A percentile compares a stretch with the other conserved stretches of the same genome.
Conservation (phyloP, 2,113 vertebrate genomes). For the Atrichornis clamosus region DNA sequence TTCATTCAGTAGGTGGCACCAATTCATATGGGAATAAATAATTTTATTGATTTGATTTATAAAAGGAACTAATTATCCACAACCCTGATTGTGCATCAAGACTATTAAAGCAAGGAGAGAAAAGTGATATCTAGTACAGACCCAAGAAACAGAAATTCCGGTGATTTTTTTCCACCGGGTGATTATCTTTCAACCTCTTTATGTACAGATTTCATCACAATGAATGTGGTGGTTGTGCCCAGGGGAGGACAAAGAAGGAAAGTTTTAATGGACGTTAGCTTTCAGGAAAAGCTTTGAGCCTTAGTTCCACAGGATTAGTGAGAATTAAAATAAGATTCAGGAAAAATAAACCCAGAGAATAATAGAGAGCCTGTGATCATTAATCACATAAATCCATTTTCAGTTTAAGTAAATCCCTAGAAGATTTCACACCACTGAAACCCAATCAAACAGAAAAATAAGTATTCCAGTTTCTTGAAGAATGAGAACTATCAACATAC, state of each 20-base stretch:
- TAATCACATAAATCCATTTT: slow-evolving; percentile 41
- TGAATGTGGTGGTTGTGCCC: slow-evolving; percentile 7
- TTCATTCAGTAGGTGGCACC: background rate
- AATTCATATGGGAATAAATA: background rate
- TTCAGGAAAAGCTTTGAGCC: slow-evolving; percentile 55
- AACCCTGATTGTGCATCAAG: background rate
- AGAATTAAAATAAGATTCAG: slow-evolving; percentile 54
- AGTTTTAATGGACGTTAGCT: slow-evolving; percentile 11
- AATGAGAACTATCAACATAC: slow-evolving; percentile 74
- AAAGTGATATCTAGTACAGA: background rate
- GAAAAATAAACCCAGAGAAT: slow-evolving; percentile 45
- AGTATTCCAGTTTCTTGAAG: slow-evolving; percentile 14
- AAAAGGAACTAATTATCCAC: slow-evolving; percentile 15
- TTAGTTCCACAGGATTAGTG: slow-evolving; percentile 29
- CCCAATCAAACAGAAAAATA: slow-evolving; percentile 28
- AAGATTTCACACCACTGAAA: slow-evolving; percentile 36
- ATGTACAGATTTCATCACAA: slow-evolving; percentile 26
- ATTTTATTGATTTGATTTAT: slow-evolving; percentile 15
- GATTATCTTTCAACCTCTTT: slow-evolving; percentile 33
- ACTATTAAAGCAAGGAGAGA: background rate
- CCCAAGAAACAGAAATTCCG: background rate
- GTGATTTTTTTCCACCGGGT: background rate
- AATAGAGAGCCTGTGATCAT: slow-evolving; percentile 30
- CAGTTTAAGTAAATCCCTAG: slow-evolving; percentile 19
- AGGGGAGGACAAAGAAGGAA: slow-evolving; percentile 7